Base-by-base conservation (phyloP, 2,113 vertebrate genomes). In the Paracanthobrama guichenoti region DNA sequence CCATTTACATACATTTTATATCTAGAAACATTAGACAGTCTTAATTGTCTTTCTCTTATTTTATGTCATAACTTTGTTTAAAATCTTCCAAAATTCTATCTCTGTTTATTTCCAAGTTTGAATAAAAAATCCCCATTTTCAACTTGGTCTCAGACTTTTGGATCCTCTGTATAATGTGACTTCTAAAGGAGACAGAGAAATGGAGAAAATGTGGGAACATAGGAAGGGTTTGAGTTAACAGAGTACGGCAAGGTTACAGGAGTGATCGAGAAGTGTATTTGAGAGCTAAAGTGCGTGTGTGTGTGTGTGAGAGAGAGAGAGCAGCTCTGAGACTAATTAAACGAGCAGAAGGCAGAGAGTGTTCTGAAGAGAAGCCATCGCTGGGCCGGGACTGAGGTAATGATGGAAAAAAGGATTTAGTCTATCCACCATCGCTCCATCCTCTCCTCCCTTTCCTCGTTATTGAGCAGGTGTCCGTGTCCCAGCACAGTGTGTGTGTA, bases 251-350 rank as follows among this genome's bases (percentile, higher is more conserved):
- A 80, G 78, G 62, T 67, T 82, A 82, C 66, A 66, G 59, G 59
- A 84, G 82, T 53, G 72, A 84, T 53, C 28, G 60, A 53, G 55
- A 76, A 75, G 71, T 59, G 39, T 46, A 48, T 59, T 22, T 28
- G 57, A 39, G 69, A 75, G 35, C 16, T 48, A 31, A 35, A 75
- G 82, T 60, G 69, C 48, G 71, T 48, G 81, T 22, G 18, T 22
- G 53, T 20, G 50, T 53, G 50, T 53, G 80, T 42, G n/a, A 7
- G 57, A 53, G 60, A 18, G 83, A 80, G 91, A 79, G 57, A 90
- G 92, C 90, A 91, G 92, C 93, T 93, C 92, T 92, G 94, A 94
- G 94, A 95, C 94, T 95, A 93, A 94, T 95, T 94, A 95, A 93
- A 91, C 90, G 90, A 92, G 90, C 93, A 93, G 90, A 89, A 90